These are phyloP conservation scores for Indicator maculatus DNA, from an alignment of 2,113 vertebrate genomes.

Conservation along the genomic window DNA sequence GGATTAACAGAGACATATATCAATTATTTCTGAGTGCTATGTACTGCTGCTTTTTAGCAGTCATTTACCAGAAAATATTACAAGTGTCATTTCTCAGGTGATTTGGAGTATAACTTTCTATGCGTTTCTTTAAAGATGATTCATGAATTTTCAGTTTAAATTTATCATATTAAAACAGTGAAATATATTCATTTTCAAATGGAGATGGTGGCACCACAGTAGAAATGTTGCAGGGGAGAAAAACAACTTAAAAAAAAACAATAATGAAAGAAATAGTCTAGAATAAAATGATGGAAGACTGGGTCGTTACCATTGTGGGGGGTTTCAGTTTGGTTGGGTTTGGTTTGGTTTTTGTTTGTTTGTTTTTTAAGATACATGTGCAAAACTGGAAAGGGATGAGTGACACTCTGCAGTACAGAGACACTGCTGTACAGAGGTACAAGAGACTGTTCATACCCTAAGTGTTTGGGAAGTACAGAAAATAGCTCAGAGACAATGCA, in stretches of 20 bases:
- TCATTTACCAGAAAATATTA: neutral
- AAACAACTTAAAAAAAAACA: neutral
- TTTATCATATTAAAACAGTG: neutral
- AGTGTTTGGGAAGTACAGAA: neutral
- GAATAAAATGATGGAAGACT: neutral
- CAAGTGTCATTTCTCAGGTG: neutral
- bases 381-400: neutral
- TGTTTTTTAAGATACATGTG: neutral
- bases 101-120: neutral
- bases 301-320: neutral
- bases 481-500: neutral
- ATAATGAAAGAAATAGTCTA: neutral
- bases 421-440: neutral
- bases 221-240: neutral
- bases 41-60: neutral
- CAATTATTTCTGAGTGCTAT: neutral
- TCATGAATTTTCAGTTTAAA: neutral
- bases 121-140: neutral
- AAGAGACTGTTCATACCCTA: neutral
- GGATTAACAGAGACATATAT: neutral
- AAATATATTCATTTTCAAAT: neutral
- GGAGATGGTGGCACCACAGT: neutral
- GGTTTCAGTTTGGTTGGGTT: too few relatives aligned
- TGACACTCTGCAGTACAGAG: neutral
- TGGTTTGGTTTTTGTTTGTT: too few relatives aligned